Evolutionary conservation across 1,140 invertebrate species (phyloP).

Genomic region (Drosophila prosaltans): DNA sequence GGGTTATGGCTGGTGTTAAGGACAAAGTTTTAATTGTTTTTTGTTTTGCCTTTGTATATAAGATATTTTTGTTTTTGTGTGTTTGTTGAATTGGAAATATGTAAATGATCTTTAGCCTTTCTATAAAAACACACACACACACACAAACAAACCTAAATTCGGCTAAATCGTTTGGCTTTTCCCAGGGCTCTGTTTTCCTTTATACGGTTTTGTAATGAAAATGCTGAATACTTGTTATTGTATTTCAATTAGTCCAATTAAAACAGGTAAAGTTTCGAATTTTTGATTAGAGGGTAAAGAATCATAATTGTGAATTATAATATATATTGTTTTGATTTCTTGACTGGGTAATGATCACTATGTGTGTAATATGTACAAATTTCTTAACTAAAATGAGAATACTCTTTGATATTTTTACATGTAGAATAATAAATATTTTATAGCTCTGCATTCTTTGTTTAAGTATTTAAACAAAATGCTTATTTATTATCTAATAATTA

Average conservation of each 20-base stretch:
- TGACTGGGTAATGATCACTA: no score
- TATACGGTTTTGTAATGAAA: background rate
- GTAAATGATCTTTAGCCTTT: conserved; percentile 54
- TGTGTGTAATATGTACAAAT: no score
- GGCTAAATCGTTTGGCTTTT: conserved; percentile 34
- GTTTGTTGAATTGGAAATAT: conserved; percentile 75
- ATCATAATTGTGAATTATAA: no score
- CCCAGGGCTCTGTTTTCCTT: conserved; percentile 1
- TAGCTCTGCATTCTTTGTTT: no score
- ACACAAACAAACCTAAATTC: conserved; percentile 14
- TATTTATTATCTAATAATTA: no score
- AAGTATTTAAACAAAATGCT: no score
- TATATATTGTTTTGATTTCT: no score
- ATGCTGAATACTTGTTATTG: conserved; percentile 1
- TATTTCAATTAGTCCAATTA: background rate
- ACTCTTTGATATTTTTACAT: no score
- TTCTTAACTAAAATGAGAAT: no score
- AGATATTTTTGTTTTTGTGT: conserved; percentile 33
- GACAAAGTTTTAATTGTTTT: conserved; percentile 80
- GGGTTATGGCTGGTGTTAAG: conserved; percentile 49
- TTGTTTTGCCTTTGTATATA: conserved; percentile 40
- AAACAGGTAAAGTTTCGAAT: no score
- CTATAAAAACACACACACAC: conserved; percentile 2
- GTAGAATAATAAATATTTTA: no score
- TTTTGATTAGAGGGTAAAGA: no score